Percentiles rank a stretch among this genome's conserved stretches.
phyloP scores from a whole-genome alignment of 2,888 invertebrate genomes.

The Tenthredo notha region DNA sequence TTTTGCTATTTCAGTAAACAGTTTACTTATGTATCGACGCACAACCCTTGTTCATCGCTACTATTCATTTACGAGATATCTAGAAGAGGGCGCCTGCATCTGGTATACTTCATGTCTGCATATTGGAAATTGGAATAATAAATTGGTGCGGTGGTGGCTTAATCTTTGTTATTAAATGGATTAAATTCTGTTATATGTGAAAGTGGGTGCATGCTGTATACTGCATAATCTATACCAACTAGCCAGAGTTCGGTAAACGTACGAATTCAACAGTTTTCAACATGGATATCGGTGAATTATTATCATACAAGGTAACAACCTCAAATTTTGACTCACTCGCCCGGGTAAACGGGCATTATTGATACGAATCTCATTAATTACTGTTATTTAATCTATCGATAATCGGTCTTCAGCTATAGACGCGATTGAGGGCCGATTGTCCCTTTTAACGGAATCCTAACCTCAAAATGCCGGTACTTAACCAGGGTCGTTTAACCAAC shows the following conservation, averaged over 20 bases:
- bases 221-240: too few species aligned
- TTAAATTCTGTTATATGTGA: too few species aligned
- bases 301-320: constrained; percentile 76
- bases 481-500: background rate
- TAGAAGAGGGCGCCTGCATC: too few species aligned
- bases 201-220: too few species aligned
- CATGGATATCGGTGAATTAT: constrained; percentile 78
- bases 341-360: background rate
- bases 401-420: background rate
- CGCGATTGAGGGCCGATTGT: background rate
- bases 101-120: too few species aligned
- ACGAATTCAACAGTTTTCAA: background rate
- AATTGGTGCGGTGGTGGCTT: too few species aligned
- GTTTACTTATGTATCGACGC: too few species aligned
- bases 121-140: too few species aligned
- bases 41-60: too few species aligned
- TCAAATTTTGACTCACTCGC: background rate
- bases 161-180: too few species aligned
- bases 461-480: background rate
- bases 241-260: background rate
- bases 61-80: too few species aligned
- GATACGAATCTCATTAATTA: background rate
- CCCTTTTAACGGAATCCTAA: background rate
- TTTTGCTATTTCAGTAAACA: background rate
- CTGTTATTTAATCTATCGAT: background rate